A percentile compares a stretch with the other conserved stretches of the same genome.
phyloP scores from a whole-genome alignment of 1,140 invertebrate species.

The Trichogramma pretiosum region DNA sequence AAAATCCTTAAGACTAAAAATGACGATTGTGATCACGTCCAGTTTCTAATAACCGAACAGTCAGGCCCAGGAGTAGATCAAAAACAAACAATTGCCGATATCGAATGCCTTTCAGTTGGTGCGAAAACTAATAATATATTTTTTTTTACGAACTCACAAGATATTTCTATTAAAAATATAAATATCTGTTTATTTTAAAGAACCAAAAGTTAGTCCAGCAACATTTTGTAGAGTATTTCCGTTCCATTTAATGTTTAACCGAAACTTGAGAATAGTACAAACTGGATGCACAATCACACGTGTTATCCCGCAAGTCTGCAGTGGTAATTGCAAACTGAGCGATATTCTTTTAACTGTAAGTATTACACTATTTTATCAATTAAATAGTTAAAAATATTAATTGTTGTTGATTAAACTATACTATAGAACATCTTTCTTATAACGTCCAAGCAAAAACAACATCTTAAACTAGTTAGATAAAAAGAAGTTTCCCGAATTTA shows the following conservation, averaged over 20 bases:
- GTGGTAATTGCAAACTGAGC: slow-evolving; percentile 58
- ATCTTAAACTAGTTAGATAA: too few species aligned
- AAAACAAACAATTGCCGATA: slow-evolving; percentile 59
- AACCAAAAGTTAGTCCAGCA: slow-evolving; percentile 77
- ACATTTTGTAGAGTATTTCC: slow-evolving; percentile 92
- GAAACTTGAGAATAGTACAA: slow-evolving; percentile 75
- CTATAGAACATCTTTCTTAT: too few species aligned
- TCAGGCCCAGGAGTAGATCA: slow-evolving; percentile 53
- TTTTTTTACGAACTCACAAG: background rate
- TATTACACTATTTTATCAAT: too few species aligned
- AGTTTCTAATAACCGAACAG: slow-evolving; percentile 86
- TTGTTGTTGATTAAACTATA: too few species aligned
- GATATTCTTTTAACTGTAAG: slow-evolving; percentile 73
- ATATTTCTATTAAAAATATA: background rate
- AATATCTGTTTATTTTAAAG: slow-evolving; percentile 44
- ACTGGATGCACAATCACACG: slow-evolving; percentile 78
- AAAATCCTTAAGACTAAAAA: slow-evolving; percentile 78
- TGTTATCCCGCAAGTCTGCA: slow-evolving; percentile 66
- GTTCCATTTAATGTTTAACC: slow-evolving; percentile 89
- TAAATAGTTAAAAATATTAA: too few species aligned
- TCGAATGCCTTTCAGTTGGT: slow-evolving; percentile 65
- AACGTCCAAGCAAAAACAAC: too few species aligned
- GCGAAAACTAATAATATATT: slow-evolving; percentile 27
- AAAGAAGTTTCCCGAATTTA: background rate
- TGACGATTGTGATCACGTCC: slow-evolving; percentile 85